phyloP scores from a whole-genome alignment of 2,797 vertebrate species.

The Ctenopoma kingsleyae region DNA sequence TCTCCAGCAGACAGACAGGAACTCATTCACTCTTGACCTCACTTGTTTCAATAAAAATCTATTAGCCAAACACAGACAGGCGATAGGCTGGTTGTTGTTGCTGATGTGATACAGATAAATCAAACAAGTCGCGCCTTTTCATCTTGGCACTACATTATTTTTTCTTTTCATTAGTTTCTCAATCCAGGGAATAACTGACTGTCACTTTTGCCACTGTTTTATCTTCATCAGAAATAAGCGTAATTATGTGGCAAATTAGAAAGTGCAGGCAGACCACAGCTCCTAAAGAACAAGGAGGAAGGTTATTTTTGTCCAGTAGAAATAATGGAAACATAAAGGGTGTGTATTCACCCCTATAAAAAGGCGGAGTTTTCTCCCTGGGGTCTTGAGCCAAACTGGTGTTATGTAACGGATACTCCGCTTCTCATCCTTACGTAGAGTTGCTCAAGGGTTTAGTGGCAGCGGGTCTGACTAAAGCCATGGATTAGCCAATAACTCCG shows the following conservation, averaged over 20 bases:
- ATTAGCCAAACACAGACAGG: conserved; percentile 66
- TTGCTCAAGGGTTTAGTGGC: conserved; percentile 43
- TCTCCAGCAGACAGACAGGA: conserved; percentile 27
- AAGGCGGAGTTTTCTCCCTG: conserved; percentile 75
- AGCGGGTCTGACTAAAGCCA: conserved; percentile 11
- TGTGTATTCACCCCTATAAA: conserved; percentile 48
- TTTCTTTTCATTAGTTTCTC: conserved; percentile 22
- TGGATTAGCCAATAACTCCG: not conserved
- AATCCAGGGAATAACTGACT: not conserved
- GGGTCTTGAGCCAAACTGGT: conserved; percentile 64
- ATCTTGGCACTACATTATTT: conserved; percentile 8
- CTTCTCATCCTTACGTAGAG: conserved; percentile 58
- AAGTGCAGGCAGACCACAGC: not conserved
- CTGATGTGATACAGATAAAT: conserved; percentile 60
- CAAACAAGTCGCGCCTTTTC: conserved; percentile 39
- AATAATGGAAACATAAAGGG: conserved; percentile 47
- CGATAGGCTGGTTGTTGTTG: conserved; percentile 52
- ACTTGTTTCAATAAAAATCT: conserved; percentile 66
- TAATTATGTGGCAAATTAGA: not conserved
- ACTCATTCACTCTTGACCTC: conserved; percentile 57
- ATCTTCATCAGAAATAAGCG: not conserved
- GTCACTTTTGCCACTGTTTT: not conserved
- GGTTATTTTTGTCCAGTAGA: conserved; percentile 17
- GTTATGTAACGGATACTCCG: conserved; percentile 75
- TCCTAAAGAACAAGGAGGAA: not conserved